phyloP scores from a whole-genome alignment of 2,113 vertebrate genomes.

The Galeopterus variegatus region DNA sequence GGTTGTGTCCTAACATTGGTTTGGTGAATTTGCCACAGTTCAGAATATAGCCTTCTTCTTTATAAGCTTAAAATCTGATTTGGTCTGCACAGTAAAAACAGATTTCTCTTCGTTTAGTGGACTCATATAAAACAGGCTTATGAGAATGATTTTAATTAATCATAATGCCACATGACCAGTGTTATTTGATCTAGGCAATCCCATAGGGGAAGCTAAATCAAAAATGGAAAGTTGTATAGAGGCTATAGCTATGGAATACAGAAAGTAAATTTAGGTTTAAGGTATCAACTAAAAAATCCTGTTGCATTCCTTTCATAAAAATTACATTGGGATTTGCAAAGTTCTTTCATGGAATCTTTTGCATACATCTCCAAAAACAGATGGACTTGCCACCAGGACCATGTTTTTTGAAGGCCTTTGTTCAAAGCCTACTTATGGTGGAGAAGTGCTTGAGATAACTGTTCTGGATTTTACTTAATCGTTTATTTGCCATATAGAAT shows the following conservation, averaged over 20 bases:
- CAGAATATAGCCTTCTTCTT: not conserved
- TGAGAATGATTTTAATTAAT: not conserved
- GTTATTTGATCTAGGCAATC: not conserved
- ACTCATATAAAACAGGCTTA: not conserved
- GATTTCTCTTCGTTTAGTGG: not conserved
- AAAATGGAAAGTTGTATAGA: not conserved
- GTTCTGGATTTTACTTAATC: not conserved
- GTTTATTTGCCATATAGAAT: not conserved
- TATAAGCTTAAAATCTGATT: not conserved
- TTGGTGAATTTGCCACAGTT: not conserved
- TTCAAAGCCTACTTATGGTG: not conserved
- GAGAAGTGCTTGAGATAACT: not conserved
- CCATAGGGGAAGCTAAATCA: not conserved
- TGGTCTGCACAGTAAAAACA: not conserved
- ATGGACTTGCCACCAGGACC: not conserved
- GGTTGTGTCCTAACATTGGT: not conserved
- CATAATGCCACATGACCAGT: not conserved
- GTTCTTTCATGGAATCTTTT: not conserved
- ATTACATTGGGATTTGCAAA: not conserved
- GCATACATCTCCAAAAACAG: rapidly evolving
- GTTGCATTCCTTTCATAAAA: not conserved
- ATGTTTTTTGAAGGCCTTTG: not conserved
- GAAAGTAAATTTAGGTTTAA: conserved; percentile 1
- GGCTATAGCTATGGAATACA: not conserved
- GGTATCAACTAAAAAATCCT: not conserved